phyloP scores from a whole-genome alignment of 2,888 invertebrate species.

The Apodemia mormo region DNA sequence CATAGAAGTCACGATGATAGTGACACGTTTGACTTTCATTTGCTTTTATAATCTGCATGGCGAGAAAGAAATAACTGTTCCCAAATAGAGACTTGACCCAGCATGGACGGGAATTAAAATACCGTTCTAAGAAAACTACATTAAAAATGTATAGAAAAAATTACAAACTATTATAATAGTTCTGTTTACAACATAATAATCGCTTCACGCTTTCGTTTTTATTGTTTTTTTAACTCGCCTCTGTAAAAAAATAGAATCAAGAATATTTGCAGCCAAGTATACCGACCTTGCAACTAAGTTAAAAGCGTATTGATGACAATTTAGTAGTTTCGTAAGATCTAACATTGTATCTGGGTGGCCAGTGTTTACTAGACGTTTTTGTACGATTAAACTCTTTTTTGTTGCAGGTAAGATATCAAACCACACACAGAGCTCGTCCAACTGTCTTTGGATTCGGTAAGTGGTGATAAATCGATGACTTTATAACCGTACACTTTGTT shows the following conservation, averaged over 20 bases:
- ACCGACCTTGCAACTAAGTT: constrained; percentile 1
- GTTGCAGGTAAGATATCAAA: constrained; percentile 59
- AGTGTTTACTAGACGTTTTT: constrained; percentile 13
- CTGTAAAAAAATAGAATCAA: neutral
- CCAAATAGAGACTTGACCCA: too few relatives aligned
- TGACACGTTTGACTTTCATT: too few relatives aligned
- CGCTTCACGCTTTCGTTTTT: too few relatives aligned
- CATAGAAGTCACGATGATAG: too few relatives aligned
- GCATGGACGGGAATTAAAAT: too few relatives aligned
- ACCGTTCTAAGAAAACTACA: too few relatives aligned
- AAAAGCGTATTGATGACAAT: constrained; percentile 17
- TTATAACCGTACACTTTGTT: constrained; percentile 38
- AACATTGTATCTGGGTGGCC: constrained; percentile 16
- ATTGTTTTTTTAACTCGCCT: too few relatives aligned
- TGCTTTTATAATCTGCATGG: too few relatives aligned
- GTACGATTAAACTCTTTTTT: constrained; percentile 42
- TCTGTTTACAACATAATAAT: too few relatives aligned
- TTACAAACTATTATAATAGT: too few relatives aligned
- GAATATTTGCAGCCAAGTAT: neutral
- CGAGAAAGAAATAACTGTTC: too few relatives aligned
- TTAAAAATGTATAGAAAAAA: too few relatives aligned
- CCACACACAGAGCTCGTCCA: constrained; percentile 50
- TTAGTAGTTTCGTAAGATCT: constrained; percentile 12
- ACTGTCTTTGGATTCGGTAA: constrained; percentile 31
- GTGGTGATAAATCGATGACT: constrained; percentile 50